Evolutionary conservation across 2,888 invertebrate species (phyloP), one percentile per base, ranked within the genome.

Genomic region (Muschampia plurimacula): DNA sequence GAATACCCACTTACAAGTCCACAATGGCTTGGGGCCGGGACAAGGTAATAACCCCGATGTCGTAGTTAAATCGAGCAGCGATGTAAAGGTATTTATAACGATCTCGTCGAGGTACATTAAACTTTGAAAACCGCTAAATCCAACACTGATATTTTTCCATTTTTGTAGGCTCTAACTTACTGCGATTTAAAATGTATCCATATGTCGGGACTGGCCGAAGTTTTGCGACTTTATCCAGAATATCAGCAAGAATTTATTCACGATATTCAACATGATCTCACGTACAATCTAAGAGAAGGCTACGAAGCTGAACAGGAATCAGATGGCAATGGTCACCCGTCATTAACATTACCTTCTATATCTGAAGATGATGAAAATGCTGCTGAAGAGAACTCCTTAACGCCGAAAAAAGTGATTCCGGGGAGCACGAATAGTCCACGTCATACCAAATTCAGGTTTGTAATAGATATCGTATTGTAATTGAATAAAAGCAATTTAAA

Each of bases 131-230:
- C n/a, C 39, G n/a, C n/a, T 39, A 22, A 41, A 41, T 63, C 22
- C 28, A 46, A 15, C 13, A 13, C 7, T 64, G 8, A 64, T 8
- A 46, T 13, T 44, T 52, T 67, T 57, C 76, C 72, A n/a, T 67
- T 57, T 76, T 77, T 81, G 69, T 94, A 97, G 95, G 99, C 99
- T 52, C 95, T 99, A 69, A 99, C 99, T 60, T 99, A 99, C 92
- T 99, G 99, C 90, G 99, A 99, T 93, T 95, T 99, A 74, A 99
- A 99, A 92, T 98, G 98, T 91, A 97, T 99, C 79, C 96, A 98
- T 90, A 98, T 98, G 95, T 97, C 96, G 76, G 98, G 99, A 1
- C 95, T 99, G 66, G 97, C 98, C 13, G 98, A 98, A 80, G 98
- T 98, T 0, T 95, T 99, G 15, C 95, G 98, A 2, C 93, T 99